phyloP scores from a whole-genome alignment of 2,888 invertebrate species.

The Eristalis intricaria region DNA sequence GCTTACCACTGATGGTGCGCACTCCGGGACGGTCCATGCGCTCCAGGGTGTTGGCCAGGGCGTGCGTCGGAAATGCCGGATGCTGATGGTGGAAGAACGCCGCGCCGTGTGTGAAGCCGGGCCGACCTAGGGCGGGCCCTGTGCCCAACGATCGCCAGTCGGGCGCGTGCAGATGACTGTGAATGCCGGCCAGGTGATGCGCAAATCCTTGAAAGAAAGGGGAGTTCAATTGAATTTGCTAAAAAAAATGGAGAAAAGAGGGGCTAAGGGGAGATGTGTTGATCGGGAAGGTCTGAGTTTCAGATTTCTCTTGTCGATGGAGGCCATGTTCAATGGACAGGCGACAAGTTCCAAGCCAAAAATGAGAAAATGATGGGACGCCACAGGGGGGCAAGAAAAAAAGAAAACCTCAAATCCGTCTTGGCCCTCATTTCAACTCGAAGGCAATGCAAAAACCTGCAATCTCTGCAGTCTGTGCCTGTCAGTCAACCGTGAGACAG shows the following conservation, averaged over 20 bases:
- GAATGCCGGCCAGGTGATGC: conserved; percentile 88
- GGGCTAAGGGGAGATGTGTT: no score
- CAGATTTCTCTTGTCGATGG: no score
- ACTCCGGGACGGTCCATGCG: conserved; percentile 79
- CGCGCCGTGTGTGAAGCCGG: conserved; percentile 79
- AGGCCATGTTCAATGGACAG: no score
- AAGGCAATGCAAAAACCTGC: background rate
- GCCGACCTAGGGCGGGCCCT: conserved; percentile 78
- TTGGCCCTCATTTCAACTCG: no score
- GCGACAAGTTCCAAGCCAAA: no score
- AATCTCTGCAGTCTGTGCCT: background rate
- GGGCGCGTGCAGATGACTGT: conserved; percentile 85
- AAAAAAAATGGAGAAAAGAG: background rate
- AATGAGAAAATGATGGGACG: no score
- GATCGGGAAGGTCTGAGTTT: no score
- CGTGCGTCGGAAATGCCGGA: conserved; percentile 83
- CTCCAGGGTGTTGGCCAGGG: conserved; percentile 82
- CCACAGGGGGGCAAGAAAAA: no score
- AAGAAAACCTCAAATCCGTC: no score
- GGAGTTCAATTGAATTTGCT: no score
- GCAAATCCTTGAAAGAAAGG: conserved; percentile 85
- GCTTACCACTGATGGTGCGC: conserved; percentile 77
- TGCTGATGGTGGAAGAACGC: conserved; percentile 82
- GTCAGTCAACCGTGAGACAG: background rate
- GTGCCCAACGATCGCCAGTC: conserved; percentile 84